Evolutionary conservation across 2,797 vertebrate species (phyloP).

Genomic region (Lagocephalus sceleratus): DNA sequence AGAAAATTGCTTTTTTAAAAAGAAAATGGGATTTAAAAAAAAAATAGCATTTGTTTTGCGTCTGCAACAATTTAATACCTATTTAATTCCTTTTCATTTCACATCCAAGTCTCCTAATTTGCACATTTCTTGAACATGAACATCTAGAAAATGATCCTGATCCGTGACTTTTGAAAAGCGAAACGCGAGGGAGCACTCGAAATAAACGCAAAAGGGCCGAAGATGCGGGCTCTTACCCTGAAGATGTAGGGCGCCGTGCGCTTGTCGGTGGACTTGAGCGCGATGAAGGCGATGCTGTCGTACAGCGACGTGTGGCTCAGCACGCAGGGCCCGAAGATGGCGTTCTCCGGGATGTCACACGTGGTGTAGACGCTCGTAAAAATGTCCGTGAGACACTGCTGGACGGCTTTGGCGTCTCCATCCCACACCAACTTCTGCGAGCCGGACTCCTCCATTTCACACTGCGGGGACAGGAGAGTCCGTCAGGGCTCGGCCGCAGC

Average conservation of each 20-base stretch:
- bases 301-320: constrained; percentile 95
- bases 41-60: too few species aligned
- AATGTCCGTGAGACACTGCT: constrained; percentile 97
- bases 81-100: too few species aligned
- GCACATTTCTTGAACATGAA: too few species aligned
- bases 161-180: too few species aligned
- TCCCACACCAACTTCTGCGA: constrained; percentile 88
- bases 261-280: constrained; percentile 95
- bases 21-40: too few species aligned
- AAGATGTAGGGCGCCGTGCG: constrained; percentile 96
- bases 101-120: too few species aligned
- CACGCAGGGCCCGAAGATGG: constrained; percentile 94
- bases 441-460: constrained; percentile 85
- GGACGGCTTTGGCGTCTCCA: constrained; percentile 92
- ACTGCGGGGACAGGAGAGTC: constrained; percentile 16
- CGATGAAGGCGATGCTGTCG: constrained; percentile 98
- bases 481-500: too few species aligned
- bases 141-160: too few species aligned
- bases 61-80: too few species aligned
- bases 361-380: constrained; percentile 98
- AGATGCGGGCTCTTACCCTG: constrained; percentile 76
- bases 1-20: too few species aligned
- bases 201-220: too few species aligned
- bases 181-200: too few species aligned
- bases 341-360: constrained; percentile 94